Evolutionary conservation across 2,797 vertebrate genomes (phyloP).

Genomic region (Tapera naevia): DNA sequence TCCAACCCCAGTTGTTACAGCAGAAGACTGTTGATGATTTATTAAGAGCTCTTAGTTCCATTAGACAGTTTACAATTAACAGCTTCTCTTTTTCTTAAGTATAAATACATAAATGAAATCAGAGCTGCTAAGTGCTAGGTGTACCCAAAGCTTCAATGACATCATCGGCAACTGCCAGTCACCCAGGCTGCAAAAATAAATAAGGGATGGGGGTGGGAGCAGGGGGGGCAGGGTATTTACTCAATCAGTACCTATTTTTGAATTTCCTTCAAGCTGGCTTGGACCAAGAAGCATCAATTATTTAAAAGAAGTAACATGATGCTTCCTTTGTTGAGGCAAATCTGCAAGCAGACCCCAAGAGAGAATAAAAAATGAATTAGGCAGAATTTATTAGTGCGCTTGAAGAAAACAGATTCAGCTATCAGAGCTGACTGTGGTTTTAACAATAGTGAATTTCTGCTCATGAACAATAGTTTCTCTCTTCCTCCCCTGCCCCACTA

Average conservation of each 20-base stretch:
- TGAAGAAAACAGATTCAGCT: slow-evolving; percentile 82
- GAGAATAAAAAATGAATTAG: slow-evolving; percentile 99
- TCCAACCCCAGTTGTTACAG: neutral
- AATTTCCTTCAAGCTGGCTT: slow-evolving; percentile 84
- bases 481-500: neutral
- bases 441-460: slow-evolving; percentile 69
- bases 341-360: slow-evolving; percentile 92
- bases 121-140: slow-evolving; percentile 60
- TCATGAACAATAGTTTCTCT: slow-evolving; percentile 64
- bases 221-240: slow-evolving; percentile 75
- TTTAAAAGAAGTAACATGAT: slow-evolving; percentile 98
- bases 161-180: slow-evolving; percentile 52
- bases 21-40: slow-evolving; percentile 52
- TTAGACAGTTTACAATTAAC: slow-evolving; percentile 66
- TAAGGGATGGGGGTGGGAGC: neutral
- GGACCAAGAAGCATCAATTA: slow-evolving; percentile 94
- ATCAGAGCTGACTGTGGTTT: slow-evolving; percentile 65
- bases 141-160: slow-evolving; percentile 68
- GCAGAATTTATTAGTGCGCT: slow-evolving; percentile 93
- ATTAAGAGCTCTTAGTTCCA: slow-evolving; percentile 65
- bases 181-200: slow-evolving; percentile 56
- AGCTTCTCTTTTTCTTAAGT: slow-evolving; percentile 64
- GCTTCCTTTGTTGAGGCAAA: slow-evolving; percentile 99
- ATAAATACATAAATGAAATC: slow-evolving; percentile 66
- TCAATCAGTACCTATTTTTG: slow-evolving; percentile 89